Evolutionary conservation across 2,797 vertebrate species (phyloP), one percentile per base, ranked within the genome.

Genomic region (Pipistrellus pygmaeus): DNA sequence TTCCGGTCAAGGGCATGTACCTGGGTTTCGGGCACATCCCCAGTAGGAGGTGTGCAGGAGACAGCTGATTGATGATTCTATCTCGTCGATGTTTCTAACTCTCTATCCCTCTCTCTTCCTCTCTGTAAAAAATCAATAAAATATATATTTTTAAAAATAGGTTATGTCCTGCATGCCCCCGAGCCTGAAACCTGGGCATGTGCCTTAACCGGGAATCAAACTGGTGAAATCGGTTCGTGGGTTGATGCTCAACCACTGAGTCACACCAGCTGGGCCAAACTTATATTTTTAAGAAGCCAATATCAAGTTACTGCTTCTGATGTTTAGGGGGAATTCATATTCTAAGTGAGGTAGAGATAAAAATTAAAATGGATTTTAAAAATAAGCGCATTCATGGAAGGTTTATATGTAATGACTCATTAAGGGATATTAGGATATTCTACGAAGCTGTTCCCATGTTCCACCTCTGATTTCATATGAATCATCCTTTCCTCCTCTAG

Each of bases 281-380:
- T 62, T 64, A 9, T 66, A 71, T 46, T 64, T 95, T 87, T 91
- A 62, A 68, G 27, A 90, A 92, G 25, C 35, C 32, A 91, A 35
- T 32, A 73, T 46, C 18, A 27, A 75, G 48, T 68, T 80, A 85
- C 32, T 87, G 13, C 15, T 87, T 53, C 30, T 46, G 51, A 53
- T 64, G 6, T 77, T 87, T 55, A 75, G 18, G 25, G 48, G 15
- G 17, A 92, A 25, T 86, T 90, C 25, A 55, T 84, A 48, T 51
- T 85, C 6, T 46, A 89, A 41, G 4, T 48, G 69, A 89, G 18
- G 8, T 13, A 90, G 25, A 53, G 13, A 18, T 87, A n/a, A 71
- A 46, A 38, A 81, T 68, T 32, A 41, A 88, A 73, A 66, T 18
- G 48, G 69, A 46, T 77, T 48, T 38, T 5, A 12, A n/a, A 68